A percentile compares a stretch with the other conserved stretches of the same genome.
Conservation (phyloP, 2,888 invertebrate species). For the Anagyrus pseudococci region DNA sequence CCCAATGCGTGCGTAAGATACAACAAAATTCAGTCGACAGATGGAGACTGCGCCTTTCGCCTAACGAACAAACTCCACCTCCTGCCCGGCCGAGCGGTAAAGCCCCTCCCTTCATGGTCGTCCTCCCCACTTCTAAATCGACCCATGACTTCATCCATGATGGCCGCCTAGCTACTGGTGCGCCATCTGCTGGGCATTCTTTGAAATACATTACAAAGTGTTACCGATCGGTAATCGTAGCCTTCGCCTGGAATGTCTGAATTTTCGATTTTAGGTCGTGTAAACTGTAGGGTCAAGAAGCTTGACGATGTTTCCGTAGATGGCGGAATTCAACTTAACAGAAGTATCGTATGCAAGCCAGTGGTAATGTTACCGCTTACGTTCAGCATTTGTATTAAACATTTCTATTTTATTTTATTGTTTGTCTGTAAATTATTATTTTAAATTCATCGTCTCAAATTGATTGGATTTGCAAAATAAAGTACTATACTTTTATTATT, state of each 20-base stretch:
- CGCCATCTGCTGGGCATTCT: constrained; percentile 13
- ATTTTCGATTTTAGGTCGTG: neutral
- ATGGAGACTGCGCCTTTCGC: constrained; percentile 23
- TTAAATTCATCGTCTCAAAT: too few species aligned
- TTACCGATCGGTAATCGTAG: constrained; percentile 19
- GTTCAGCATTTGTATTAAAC: too few species aligned
- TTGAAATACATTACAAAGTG: neutral
- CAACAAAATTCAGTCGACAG: constrained; percentile 11
- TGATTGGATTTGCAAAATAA: too few species aligned
- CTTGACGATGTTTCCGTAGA: constrained; percentile 39
- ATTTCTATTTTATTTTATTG: too few species aligned
- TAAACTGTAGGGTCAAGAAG: constrained; percentile 1
- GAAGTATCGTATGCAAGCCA: too few species aligned
- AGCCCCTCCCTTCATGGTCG: constrained; percentile 45
- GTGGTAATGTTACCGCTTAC: too few species aligned
- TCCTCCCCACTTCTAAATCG: too few species aligned
- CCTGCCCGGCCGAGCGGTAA: constrained; percentile 15
- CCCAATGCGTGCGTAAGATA: constrained; percentile 2
- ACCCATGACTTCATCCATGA: constrained; percentile 51
- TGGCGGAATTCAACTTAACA: constrained; percentile 41
- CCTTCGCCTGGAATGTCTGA: neutral
- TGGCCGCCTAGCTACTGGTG: constrained; percentile 44
- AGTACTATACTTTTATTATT: too few species aligned
- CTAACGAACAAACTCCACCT: constrained; percentile 49
- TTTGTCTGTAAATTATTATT: too few species aligned